Evolutionary conservation across 2,797 vertebrate genomes (phyloP).

Genomic region (Todus mexicanus): DNA sequence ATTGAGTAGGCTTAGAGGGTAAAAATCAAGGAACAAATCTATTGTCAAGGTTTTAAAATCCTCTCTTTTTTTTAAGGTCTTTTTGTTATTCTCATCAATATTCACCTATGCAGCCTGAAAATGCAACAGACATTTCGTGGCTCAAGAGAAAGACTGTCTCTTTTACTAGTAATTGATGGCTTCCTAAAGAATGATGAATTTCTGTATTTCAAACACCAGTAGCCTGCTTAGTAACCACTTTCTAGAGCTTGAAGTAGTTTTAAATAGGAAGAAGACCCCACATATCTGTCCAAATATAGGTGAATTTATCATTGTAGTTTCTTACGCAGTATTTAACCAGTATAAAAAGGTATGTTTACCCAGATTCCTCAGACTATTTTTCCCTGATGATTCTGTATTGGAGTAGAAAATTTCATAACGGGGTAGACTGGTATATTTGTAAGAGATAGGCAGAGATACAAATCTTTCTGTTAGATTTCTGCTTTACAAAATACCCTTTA

Average conservation of each 20-base stretch:
- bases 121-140: background rate
- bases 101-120: background rate
- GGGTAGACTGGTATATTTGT: background rate
- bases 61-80: background rate
- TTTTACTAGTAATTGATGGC: background rate
- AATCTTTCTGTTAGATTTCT: background rate
- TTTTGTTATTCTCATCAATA: background rate
- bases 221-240: background rate
- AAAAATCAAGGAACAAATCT: background rate
- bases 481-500: background rate
- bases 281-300: background rate
- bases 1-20: background rate
- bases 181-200: background rate
- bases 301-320: background rate
- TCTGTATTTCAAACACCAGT: background rate
- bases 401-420: background rate
- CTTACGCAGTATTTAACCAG: background rate
- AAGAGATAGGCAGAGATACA: background rate
- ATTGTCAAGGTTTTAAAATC: background rate
- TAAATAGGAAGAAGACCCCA: background rate
- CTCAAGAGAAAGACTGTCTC: background rate
- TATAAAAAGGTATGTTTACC: background rate
- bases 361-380: background rate
- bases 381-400: background rate
- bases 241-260: background rate